Base-by-base conservation (phyloP, 2,113 vertebrate species). In the Conger conger region DNA sequence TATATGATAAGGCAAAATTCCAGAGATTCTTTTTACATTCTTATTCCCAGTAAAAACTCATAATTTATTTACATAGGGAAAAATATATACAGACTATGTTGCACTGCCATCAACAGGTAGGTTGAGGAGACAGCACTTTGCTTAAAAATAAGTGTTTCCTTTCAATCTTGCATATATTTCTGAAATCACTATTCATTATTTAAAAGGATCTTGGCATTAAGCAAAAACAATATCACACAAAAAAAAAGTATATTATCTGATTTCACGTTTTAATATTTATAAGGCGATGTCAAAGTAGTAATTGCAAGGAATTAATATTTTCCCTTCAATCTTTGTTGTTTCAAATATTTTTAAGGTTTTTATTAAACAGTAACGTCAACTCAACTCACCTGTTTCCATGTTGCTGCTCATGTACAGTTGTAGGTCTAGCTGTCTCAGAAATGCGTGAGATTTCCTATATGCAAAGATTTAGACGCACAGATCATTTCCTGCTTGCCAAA, bases 401-500 rank as follows among this genome's bases (percentile, higher is more conserved):
- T 36, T 77, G 63, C 40, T 77, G 82, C 4, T 83, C 73, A 68
- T 50, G n/a, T 23, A 40, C 68, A 76, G 68, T 30, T 73, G 68
- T 23, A 63, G 57, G 23, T 73, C 68, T 33, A 11, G n/a, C 33
- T 73, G 68, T 73, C 2, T 27, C n/a, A 73, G 11, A 73, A 8
- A 73, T 73, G 38, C 50, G 68, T 73, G 30, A 5, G 68, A 42
- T 63, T 73, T 23, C 8, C 63, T 30, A 3, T 76, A 50, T 83
- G 82, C 4, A 20, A 11, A 77, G 18, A 42, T 17, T 76, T n/a
- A 76, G 3, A 68, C 35, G 30, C 42, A 27, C 13, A n/a, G 76
- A n/a, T 17, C 73, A 77, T 77, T 83, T 83, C 82, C 82, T 83
- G 82, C 20, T 7, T 83, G 16, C 40, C 68, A 77, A 83, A 83